Percentiles rank a stretch among this genome's conserved stretches.
Conservation (phyloP, 2,888 invertebrate genomes). For the Caenorhabditis sp. region DNA sequence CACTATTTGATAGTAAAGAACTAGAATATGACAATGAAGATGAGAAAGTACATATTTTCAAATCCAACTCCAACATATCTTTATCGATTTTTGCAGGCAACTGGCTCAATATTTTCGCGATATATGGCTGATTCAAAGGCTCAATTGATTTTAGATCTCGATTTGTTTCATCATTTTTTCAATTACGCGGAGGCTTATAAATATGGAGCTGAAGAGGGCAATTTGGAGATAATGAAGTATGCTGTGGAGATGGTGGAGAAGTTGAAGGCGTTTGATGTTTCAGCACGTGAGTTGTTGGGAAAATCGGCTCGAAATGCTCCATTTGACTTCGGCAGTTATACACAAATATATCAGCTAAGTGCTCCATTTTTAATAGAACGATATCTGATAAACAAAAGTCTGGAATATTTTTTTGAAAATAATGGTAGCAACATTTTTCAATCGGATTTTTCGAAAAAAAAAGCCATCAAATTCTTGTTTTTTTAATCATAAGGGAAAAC, state of each 20-base stretch:
- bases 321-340: no score
- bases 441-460: no score
- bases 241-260: slow-evolving; percentile 50
- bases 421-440: no score
- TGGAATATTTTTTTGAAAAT: no score
- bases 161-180: slow-evolving; percentile 61
- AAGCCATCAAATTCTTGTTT: no score
- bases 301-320: no score
- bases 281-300: slow-evolving; percentile 47
- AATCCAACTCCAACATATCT: no score
- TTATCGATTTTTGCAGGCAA: slow-evolving; percentile 34
- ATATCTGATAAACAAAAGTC: no score
- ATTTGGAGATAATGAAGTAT: slow-evolving; percentile 62
- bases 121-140: slow-evolving; percentile 65
- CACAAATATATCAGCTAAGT: no score
- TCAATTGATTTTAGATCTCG: slow-evolving; percentile 66
- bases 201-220: slow-evolving; percentile 55
- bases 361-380: no score
- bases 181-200: slow-evolving; percentile 54
- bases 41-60: neutral
- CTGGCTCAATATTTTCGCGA: slow-evolving; percentile 57
- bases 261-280: slow-evolving; percentile 50
- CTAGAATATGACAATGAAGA: slow-evolving; percentile 33
- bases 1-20: slow-evolving; percentile 34
- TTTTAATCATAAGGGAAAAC: no score